These are phyloP conservation scores for Calliopsis andreniformis DNA, from an alignment of 1,140 invertebrate species.

Conservation along the genomic window DNA sequence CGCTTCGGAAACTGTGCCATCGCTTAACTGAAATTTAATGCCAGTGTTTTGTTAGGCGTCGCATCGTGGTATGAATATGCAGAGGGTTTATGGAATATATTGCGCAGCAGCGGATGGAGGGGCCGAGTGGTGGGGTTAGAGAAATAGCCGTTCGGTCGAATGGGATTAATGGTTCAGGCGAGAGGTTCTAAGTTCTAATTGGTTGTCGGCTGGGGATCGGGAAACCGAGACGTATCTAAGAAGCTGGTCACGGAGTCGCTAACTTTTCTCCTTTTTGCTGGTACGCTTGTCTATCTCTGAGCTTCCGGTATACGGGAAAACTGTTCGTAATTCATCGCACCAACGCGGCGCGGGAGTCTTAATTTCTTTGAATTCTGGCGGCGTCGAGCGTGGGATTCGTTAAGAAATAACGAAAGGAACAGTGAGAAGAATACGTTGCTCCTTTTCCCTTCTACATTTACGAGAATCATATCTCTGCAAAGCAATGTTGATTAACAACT, in stretches of 20 bases:
- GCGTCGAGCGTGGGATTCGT: background rate
- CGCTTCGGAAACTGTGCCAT: constrained; percentile 78
- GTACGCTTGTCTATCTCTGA: background rate
- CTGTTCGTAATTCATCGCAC: constrained; percentile 14
- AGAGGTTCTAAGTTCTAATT: constrained; percentile 54
- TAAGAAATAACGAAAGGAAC: background rate
- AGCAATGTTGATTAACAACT: too few relatives aligned
- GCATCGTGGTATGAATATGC: too few relatives aligned
- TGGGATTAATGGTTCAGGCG: constrained; percentile 38
- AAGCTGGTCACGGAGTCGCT: constrained; percentile 51
- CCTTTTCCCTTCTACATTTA: background rate
- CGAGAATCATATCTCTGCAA: too few relatives aligned
- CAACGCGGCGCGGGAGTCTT: constrained; percentile 2
- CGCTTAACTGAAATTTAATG: constrained; percentile 75
- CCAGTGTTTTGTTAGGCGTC: too few relatives aligned
- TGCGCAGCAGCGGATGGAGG: constrained; percentile 16
- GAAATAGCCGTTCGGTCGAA: constrained; percentile 24
- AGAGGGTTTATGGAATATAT: too few relatives aligned
- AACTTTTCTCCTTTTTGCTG: constrained; percentile 38
- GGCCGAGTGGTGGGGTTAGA: background rate
- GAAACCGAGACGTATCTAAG: constrained; percentile 45
- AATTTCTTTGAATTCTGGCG: background rate
- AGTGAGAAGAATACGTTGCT: background rate
- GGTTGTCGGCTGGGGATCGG: constrained; percentile 26
- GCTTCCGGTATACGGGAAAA: constrained; percentile 2